Evolutionary conservation across 1,140 invertebrate genomes (phyloP).

Genomic region (Pentalonia nigronervosa): DNA sequence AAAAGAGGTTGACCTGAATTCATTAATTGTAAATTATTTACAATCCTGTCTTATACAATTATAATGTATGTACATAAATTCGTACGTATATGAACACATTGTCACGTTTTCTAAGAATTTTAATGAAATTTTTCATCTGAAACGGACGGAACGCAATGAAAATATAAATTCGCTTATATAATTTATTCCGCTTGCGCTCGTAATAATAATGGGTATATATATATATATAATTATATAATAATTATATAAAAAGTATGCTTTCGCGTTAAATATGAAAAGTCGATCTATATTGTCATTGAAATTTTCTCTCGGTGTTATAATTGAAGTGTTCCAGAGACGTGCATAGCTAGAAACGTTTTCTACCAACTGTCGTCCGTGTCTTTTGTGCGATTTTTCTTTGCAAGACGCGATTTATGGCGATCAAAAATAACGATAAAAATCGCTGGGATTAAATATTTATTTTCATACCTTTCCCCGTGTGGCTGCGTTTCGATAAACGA

Average conservation of each 20-base stretch:
- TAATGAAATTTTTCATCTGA: background rate
- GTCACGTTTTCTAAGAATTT: slow-evolving; percentile 16
- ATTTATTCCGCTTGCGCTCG: background rate
- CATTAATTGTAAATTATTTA: background rate
- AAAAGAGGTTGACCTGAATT: background rate
- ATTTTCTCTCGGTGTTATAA: background rate
- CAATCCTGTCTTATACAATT: background rate
- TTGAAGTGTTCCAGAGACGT: background rate
- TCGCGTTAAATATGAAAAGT: background rate
- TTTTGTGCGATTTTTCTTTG: background rate
- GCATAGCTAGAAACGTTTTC: background rate
- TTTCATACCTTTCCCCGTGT: background rate
- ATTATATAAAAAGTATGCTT: slow-evolving; percentile 11
- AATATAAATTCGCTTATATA: background rate
- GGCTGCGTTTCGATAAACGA: background rate
- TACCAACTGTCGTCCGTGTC: background rate
- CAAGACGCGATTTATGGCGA: no score
- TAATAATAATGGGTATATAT: background rate
- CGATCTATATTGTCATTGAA: background rate
- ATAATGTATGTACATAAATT: background rate
- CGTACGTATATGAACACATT: background rate
- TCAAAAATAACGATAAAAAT: background rate
- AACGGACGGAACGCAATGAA: background rate
- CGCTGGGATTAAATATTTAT: background rate
- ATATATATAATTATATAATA: no score